Evolutionary conservation across 2,888 invertebrate species (phyloP), one percentile per base, ranked within the genome.

Genomic region (Melanotus villosus): DNA sequence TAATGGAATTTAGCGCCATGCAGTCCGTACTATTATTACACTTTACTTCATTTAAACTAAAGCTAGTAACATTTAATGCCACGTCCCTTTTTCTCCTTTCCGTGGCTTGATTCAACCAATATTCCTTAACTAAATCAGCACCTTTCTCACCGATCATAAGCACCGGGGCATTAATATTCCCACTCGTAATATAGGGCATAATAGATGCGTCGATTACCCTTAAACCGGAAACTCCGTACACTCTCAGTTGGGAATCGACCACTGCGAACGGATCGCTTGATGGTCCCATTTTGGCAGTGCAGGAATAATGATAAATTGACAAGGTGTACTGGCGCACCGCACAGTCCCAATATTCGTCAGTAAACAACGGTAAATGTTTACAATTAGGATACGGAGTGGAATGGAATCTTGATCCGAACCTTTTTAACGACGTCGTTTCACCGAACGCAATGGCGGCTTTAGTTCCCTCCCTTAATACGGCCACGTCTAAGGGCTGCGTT

Each of bases 321-420:
- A 95, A 91, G 0, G 95, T 95, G 80, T 95, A 95, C 77, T 95
- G 94, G 2, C 93, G 86, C 19, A 95, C 90, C 32, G 89, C 89
- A 78, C 96, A 96, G 70, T 95, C 92, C 94, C 95, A 95, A 73
- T 96, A 96, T 26, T 94, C 93, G 76, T 96, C 95, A 0, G 95
- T 94, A 75, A 88, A 93, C 1, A 87, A 84, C 0, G 92, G 91
- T 16, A 94, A 83, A 78, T 94, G 93, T 77, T 93, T 93, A 81
- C 96, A 96, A 72, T 95, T 95, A 0, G 96, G 96, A 58, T 93
- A 82, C 0, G 91, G 91, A 58, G 90, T 91, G 59, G 87, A 88
- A 83, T 94, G 92, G 75, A 91, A 93, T 43, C 92, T 87, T 0
- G 95, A 90, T 0, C 95, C 95, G 75, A 95, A 93, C 60, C 92